Base-by-base conservation (phyloP, 37 sponge, comb jelly and placozoan genomes). In the Geodia barretti region DNA sequence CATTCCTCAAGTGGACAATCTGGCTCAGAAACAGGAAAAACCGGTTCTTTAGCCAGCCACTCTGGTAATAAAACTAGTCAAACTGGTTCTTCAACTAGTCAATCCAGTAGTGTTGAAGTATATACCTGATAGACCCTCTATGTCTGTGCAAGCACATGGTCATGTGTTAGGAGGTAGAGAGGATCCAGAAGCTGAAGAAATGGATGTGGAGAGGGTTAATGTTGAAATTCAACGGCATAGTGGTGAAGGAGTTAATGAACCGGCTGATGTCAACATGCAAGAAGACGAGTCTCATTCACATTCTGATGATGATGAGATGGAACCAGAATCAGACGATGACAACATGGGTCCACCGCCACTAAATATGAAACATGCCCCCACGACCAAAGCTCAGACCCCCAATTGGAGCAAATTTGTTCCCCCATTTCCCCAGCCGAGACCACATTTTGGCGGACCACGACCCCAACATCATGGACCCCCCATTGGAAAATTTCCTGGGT, bases 251-350 rank as follows among this genome's bases (percentile, higher is more conserved):
- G 41, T 34, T 21, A n/a, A 3, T 20, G 4, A 41, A 73, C 38
- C 3, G 38, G 31, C 24, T 73, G 70, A 35, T 4, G 21, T 21
- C 36, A 64, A 36, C n/a, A 63, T 1, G 26, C 41, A 60, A 8
- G 26, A 11, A 65, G 26, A 11, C 17, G 26, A 65, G 20, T 65
- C 67, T 65, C 17, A 65, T 24, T 11, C 20, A 65, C 67, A 25
- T 25, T 36, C 39, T 70, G 75, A 79, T 39, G 81, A 74, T 65
- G 87, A 79, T 47, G 74, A 79, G 59, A 30, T 19, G 73, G 68
- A 65, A 28, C 30, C 42, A 62, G 21, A 37, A 41, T 85, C 47
- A 68, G 36, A 75, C 5, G 26, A 8, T 26, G 59, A 41, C 17
- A 4, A 47, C 17, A 30, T 54, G n/a, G n/a, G n/a, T n/a, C 66